phyloP scores from a whole-genome alignment of 2,888 invertebrate species.

The Rhimphoctona megacephalus region DNA sequence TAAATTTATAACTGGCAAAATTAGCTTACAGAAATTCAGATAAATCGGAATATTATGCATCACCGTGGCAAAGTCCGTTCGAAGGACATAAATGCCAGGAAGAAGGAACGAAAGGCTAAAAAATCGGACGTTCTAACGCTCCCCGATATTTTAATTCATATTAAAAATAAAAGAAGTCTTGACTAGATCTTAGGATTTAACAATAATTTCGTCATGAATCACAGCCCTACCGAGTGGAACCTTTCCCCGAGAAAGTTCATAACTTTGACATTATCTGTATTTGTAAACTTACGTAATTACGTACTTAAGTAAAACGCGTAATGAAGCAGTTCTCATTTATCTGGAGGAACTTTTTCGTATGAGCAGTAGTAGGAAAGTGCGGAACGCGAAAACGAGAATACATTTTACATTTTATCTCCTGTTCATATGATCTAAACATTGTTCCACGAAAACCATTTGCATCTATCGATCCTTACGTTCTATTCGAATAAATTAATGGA shows the following conservation, averaged over 20 bases:
- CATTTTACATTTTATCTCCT: background rate
- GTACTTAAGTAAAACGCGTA: too few species aligned
- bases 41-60: constrained; percentile 37
- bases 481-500: constrained; percentile 17
- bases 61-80: constrained; percentile 6
- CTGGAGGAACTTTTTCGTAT: constrained; percentile 30
- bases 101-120: background rate
- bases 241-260: constrained; percentile 32
- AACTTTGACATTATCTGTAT: background rate
- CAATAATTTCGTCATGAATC: constrained; percentile 53
- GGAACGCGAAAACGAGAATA: constrained; percentile 35
- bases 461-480: constrained; percentile 7
- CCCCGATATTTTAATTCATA: constrained; percentile 19
- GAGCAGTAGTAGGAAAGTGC: constrained; percentile 55
- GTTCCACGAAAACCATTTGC: constrained; percentile 3
- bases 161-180: constrained; percentile 20
- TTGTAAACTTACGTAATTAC: background rate
- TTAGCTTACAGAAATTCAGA: background rate
- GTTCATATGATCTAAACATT: background rate
- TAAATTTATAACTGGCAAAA: background rate
- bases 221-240: constrained; percentile 51
- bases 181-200: constrained; percentile 58
- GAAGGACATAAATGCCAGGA: constrained; percentile 22
- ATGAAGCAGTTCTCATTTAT: constrained; percentile 1
- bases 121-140: background rate